These are phyloP conservation scores for Eclectus roratus DNA, from an alignment of 2,113 vertebrate genomes.

Conservation along the genomic window DNA sequence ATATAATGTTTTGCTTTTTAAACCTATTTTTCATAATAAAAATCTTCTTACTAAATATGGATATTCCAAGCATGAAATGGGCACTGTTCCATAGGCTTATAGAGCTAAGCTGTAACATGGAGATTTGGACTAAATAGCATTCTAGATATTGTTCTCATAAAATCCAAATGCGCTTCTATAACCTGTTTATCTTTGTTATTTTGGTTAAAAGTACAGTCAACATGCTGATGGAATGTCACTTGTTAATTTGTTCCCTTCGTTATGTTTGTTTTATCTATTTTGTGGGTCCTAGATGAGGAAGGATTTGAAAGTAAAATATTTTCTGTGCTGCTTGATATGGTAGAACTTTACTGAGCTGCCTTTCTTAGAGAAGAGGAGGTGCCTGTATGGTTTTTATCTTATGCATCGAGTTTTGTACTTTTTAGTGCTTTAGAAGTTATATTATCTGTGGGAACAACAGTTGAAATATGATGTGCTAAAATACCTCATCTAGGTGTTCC, in stretches of 20 bases:
- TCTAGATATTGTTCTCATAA: neutral
- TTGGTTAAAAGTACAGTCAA: neutral
- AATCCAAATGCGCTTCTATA: neutral
- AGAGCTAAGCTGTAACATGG: neutral
- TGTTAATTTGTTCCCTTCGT: neutral
- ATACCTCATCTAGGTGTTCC: too few relatives aligned
- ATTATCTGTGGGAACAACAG: neutral
- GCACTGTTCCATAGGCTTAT: neutral
- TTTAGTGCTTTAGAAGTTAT: neutral
- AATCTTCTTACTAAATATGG: neutral
- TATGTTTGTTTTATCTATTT: neutral
- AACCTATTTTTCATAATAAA: neutral
- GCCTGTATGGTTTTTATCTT: neutral
- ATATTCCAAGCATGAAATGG: neutral
- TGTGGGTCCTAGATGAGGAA: neutral
- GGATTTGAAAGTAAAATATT: neutral
- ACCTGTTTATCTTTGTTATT: neutral
- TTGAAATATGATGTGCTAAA: neutral
- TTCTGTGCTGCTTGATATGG: neutral
- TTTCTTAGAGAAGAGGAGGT: neutral
- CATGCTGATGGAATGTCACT: neutral
- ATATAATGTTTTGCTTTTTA: neutral
- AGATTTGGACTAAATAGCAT: neutral
- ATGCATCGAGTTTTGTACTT: neutral
- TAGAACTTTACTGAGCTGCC: neutral